A percentile compares a stretch with the other conserved stretches of the same genome.
phyloP scores from a whole-genome alignment of 2,797 vertebrate genomes.

The Myotis myotis region DNA sequence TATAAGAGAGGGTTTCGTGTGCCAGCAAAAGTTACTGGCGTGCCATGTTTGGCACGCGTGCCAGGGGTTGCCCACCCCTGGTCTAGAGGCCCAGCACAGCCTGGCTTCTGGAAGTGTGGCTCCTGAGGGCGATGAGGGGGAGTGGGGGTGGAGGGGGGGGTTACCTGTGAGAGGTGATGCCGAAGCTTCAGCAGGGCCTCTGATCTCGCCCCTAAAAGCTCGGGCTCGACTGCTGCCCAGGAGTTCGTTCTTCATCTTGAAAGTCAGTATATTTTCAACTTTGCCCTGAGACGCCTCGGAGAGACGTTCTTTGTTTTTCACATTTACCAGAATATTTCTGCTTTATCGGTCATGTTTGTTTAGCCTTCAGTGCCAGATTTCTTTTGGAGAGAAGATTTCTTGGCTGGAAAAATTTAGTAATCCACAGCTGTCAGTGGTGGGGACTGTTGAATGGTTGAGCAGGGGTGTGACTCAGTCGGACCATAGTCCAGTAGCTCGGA shows the following conservation, averaged over 20 bases:
- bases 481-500: background rate
- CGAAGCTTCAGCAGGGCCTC: background rate
- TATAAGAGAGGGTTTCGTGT: too few species aligned
- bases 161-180: background rate
- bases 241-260: background rate
- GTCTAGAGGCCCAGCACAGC: background rate
- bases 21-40: too few species aligned
- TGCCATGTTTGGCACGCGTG: too few species aligned
- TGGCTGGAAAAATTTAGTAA: background rate
- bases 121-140: too few species aligned
- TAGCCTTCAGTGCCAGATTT: background rate
- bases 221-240: fast-evolving
- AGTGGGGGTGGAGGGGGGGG: background rate
- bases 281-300: background rate
- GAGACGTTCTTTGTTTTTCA: background rate
- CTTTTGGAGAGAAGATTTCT: constrained; percentile 27
- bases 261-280: background rate
- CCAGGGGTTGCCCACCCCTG: too few species aligned
- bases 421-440: background rate
- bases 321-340: background rate
- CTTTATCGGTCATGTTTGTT: background rate
- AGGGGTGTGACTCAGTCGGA: background rate
- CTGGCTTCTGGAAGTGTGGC: background rate
- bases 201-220: background rate
- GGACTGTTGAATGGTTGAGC: background rate